Evolutionary conservation across 1,140 invertebrate species (phyloP).

Genomic region (Sminthurinus signatus): DNA sequence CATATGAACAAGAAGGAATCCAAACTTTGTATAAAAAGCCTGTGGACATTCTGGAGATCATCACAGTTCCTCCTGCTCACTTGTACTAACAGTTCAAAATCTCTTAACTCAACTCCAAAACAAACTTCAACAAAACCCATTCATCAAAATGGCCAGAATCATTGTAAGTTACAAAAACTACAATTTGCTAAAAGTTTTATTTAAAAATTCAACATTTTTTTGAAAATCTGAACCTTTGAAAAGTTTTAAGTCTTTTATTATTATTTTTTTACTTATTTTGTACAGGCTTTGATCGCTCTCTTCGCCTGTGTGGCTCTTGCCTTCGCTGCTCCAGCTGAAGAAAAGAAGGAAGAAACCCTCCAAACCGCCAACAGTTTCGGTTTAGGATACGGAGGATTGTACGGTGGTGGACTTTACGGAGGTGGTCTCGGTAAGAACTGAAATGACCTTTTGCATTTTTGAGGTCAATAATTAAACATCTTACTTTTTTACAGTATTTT

Average conservation of each 20-base stretch:
- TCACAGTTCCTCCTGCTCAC: conserved; percentile 3
- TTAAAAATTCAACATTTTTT: too few species aligned
- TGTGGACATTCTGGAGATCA: neutral
- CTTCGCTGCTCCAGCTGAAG: conserved; percentile 15
- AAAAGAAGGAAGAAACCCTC: conserved; percentile 12
- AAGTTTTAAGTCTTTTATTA: neutral
- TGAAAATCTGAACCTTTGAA: neutral
- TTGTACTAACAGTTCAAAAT: too few species aligned
- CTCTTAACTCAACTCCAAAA: too few species aligned
- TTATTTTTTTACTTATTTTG: neutral
- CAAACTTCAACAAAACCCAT: neutral
- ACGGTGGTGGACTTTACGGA: neutral
- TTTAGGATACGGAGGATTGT: conserved; percentile 5
- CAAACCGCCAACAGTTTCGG: conserved; percentile 8
- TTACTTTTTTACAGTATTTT: too few species aligned
- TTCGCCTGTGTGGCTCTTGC: conserved; percentile 11
- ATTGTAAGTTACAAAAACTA: neutral
- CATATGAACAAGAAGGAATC: too few species aligned
- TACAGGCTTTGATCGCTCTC: conserved; percentile 13
- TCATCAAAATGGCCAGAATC: conserved; percentile 10
- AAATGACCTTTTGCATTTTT: neutral
- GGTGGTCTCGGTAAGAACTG: conserved; percentile 4
- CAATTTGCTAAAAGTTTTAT: too few species aligned
- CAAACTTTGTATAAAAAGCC: neutral
- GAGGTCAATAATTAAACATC: too few species aligned